These are phyloP conservation scores for Silurus glanis DNA, from an alignment of 2,113 vertebrate genomes.

Conservation along the genomic window DNA sequence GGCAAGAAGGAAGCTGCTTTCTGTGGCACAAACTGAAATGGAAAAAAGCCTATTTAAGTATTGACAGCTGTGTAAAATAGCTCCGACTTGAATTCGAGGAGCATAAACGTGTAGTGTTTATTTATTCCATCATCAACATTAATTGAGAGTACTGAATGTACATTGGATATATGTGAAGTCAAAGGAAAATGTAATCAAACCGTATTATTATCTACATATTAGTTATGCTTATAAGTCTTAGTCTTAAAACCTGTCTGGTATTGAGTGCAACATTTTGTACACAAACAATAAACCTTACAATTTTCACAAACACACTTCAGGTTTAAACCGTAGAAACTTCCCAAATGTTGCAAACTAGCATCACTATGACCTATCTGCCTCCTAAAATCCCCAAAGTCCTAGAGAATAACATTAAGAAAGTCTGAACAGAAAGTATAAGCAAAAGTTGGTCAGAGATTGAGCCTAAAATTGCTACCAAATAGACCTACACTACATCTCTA, in stretches of 20 bases:
- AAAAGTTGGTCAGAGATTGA: not conserved
- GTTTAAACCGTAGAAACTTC: not conserved
- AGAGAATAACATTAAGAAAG: not conserved
- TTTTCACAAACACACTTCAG: not conserved
- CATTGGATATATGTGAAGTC: not conserved
- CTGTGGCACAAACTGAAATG: conserved; percentile 36
- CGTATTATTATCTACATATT: not conserved
- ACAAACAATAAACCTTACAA: not conserved
- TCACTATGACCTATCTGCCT: not conserved
- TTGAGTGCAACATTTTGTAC: not conserved
- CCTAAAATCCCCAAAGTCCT: not conserved
- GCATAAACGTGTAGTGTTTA: not conserved
- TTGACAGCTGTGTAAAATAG: conserved; percentile 45
- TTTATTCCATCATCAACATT: not conserved
- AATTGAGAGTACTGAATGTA: not conserved
- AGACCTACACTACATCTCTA: not conserved
- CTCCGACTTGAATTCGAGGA: not conserved
- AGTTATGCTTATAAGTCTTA: not conserved
- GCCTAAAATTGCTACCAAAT: not conserved
- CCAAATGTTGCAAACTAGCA: not conserved
- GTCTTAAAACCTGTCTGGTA: not conserved
- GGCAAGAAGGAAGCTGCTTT: conserved; percentile 44
- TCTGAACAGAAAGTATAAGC: not conserved
- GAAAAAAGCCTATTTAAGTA: conserved; percentile 44
- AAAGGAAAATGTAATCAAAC: not conserved